Evolutionary conservation across 2,888 invertebrate species (phyloP).

Genomic region (Arctia plantaginis): DNA sequence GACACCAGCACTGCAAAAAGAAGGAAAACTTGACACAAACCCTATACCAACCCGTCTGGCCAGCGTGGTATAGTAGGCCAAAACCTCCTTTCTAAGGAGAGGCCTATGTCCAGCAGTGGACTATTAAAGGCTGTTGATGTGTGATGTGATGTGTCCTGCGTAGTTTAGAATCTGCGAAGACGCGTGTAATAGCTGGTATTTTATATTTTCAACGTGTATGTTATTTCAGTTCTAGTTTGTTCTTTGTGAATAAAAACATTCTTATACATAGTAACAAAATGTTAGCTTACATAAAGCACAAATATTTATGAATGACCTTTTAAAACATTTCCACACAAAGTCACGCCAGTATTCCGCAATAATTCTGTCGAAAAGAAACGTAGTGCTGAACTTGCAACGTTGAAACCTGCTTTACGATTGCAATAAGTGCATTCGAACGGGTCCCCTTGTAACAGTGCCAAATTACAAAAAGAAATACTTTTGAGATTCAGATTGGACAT

Average conservation of each 20-base stretch:
- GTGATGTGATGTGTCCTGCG: too few relatives aligned
- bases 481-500: constrained; percentile 5
- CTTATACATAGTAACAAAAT: not conserved
- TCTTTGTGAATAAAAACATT: not conserved
- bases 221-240: not conserved
- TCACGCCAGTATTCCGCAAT: constrained; percentile 52
- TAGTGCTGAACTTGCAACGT: constrained; percentile 64
- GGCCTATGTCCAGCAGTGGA: too few relatives aligned
- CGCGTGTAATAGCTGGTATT: too few relatives aligned
- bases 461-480: constrained; percentile 26
- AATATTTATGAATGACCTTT: not conserved
- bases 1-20: too few relatives aligned
- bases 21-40: too few relatives aligned
- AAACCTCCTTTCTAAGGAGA: too few relatives aligned
- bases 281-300: not conserved
- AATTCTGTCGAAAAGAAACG: constrained; percentile 63
- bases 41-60: too few relatives aligned
- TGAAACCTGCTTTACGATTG: constrained; percentile 68
- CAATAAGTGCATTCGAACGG: constrained; percentile 63
- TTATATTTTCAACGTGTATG: not conserved
- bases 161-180: too few relatives aligned
- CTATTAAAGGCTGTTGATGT: too few relatives aligned
- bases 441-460: constrained; percentile 48
- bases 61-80: too few relatives aligned
- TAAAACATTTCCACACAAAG: constrained; percentile 17